A percentile compares a stretch with the other conserved stretches of the same genome.
phyloP scores from a whole-genome alignment of 1,140 invertebrate genomes.

The Brachionus rubens region DNA sequence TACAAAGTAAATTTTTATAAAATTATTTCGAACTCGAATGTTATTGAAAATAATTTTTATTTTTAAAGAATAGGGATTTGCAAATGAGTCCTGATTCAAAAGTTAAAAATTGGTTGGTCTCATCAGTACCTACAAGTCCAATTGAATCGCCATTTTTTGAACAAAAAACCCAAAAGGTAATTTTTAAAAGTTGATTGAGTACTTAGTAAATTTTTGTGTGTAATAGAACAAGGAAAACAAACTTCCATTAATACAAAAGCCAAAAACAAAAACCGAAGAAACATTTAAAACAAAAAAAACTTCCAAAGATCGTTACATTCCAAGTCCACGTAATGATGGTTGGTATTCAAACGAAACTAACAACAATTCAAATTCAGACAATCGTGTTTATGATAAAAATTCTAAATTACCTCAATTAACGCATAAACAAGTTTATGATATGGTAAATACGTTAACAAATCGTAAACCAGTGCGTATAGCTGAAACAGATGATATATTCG shows the following conservation, averaged over 20 bases:
- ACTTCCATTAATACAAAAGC: neutral
- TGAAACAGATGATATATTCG: slow-evolving; percentile 32
- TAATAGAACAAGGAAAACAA: slow-evolving; percentile 5
- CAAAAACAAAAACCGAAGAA: neutral
- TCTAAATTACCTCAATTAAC: slow-evolving; percentile 4
- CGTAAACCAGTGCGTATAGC: slow-evolving; percentile 22
- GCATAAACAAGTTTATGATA: slow-evolving; percentile 24
- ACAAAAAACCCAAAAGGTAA: neutral
- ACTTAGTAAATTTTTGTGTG: no score
- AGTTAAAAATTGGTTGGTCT: slow-evolving; percentile 17
- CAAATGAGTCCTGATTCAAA: slow-evolving; percentile 35
- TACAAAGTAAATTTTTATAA: slow-evolving; percentile 1
- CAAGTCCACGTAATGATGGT: neutral
- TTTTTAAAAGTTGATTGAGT: no score
- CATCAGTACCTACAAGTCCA: slow-evolving; percentile 17
- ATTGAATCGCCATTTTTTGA: neutral
- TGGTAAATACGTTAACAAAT: slow-evolving; percentile 36
- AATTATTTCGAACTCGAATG: neutral
- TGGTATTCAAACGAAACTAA: neutral
- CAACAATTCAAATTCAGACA: neutral
- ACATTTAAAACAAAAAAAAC: neutral
- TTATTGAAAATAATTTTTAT: neutral
- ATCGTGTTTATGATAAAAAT: slow-evolving; percentile 16
- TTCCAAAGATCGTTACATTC: neutral
- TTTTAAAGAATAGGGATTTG: neutral